Evolutionary conservation across 2,797 vertebrate species (phyloP).

Genomic region (Sebastes matsubarae): DNA sequence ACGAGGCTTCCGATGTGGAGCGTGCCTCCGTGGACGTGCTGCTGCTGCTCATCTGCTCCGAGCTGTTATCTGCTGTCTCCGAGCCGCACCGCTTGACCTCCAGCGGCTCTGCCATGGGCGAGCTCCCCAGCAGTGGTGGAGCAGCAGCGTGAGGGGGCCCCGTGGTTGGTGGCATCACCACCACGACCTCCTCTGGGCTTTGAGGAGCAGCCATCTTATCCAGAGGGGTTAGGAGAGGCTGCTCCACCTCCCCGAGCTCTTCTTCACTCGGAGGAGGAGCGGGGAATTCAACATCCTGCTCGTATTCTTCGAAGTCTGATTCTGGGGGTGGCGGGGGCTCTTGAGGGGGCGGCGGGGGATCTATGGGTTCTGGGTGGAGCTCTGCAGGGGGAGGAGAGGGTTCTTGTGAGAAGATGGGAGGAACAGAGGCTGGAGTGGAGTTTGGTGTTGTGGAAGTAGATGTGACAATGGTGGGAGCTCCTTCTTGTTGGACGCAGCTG

Average conservation of each 20-base stretch:
- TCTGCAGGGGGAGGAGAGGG: slow-evolving; percentile 49
- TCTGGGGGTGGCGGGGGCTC: slow-evolving; percentile 75
- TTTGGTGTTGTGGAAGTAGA: slow-evolving; percentile 44
- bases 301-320: slow-evolving; percentile 54
- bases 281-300: slow-evolving; percentile 79
- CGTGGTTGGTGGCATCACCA: slow-evolving; percentile 31
- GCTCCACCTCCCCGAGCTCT: slow-evolving; percentile 69
- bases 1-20: slow-evolving; percentile 88
- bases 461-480: slow-evolving; percentile 34
- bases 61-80: slow-evolving; percentile 88
- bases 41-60: slow-evolving; percentile 95
- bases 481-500: slow-evolving; percentile 84
- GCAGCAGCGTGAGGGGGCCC: slow-evolving; percentile 33
- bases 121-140: slow-evolving; percentile 39
- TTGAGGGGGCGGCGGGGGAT: slow-evolving; percentile 71
- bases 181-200: slow-evolving; percentile 43
- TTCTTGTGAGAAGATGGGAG: slow-evolving; percentile 48
- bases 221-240: slow-evolving; percentile 71
- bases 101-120: slow-evolving; percentile 62
- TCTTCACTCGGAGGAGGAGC: slow-evolving; percentile 81
- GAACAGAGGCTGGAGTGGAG: slow-evolving; percentile 25
- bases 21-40: slow-evolving; percentile 92
- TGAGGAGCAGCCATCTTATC: slow-evolving; percentile 72
- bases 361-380: slow-evolving; percentile 49
- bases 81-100: slow-evolving; percentile 84